These are phyloP conservation scores for Cynopterus brachyotis DNA, from an alignment of 2,113 vertebrate species.

Conservation along the genomic window DNA sequence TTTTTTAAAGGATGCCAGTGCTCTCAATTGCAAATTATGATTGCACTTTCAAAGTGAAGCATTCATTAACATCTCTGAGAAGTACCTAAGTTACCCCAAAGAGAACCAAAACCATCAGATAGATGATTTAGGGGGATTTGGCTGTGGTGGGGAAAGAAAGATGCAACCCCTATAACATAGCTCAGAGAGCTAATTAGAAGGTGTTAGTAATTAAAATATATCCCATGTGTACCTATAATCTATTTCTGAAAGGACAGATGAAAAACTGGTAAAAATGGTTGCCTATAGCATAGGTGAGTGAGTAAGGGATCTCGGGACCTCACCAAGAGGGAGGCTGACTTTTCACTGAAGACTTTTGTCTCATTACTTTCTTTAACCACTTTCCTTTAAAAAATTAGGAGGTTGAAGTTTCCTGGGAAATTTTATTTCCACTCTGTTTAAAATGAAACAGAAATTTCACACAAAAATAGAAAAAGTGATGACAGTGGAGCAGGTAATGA, in stretches of 20 bases:
- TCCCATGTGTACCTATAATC: neutral
- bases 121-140: neutral
- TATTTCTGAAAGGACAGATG: neutral
- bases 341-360: neutral
- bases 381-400: neutral
- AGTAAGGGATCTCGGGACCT: neutral
- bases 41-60: neutral
- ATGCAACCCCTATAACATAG: neutral
- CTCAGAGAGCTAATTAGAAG: neutral
- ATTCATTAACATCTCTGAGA: neutral
- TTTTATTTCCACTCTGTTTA: conserved; percentile 4
- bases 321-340: neutral
- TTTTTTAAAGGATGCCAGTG: neutral
- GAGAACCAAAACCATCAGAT: neutral
- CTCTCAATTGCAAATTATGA: neutral
- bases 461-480: neutral
- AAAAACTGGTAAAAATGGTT: neutral
- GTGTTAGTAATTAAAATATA: neutral
- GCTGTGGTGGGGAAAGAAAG: neutral
- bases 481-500: neutral
- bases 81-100: neutral
- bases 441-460: conserved; percentile 1
- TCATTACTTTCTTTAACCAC: neutral
- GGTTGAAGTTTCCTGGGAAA: neutral
- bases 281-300: neutral